phyloP scores from a whole-genome alignment of 2,797 vertebrate species.

The Epinephelus awoara region DNA sequence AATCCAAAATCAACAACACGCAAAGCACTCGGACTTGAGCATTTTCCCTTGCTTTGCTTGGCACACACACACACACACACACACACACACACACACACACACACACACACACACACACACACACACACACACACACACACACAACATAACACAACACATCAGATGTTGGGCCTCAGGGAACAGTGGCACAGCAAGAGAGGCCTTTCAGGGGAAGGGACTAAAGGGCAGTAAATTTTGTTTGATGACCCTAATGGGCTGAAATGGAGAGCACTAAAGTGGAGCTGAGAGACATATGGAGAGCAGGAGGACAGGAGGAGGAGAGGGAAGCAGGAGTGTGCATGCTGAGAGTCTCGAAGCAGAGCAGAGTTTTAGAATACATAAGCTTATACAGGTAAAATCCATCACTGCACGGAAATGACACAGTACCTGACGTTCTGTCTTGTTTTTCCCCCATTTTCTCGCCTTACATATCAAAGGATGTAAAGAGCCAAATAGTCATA shows the following conservation, averaged over 20 bases:
- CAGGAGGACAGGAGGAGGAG: conserved; percentile 36
- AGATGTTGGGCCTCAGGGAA: conserved; percentile 41
- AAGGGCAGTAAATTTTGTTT: conserved; percentile 64
- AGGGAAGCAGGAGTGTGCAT: neutral
- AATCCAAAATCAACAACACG: conserved; percentile 13
- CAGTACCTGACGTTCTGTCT: neutral
- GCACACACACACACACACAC: no score
- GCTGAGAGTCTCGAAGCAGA: neutral
- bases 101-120: neutral
- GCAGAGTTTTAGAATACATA: neutral
- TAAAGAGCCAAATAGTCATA: neutral
- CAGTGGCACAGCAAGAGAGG: conserved; percentile 39
- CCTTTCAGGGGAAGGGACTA: conserved; percentile 40
- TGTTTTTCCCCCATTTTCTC: neutral
- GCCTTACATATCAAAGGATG: neutral
- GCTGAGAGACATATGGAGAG: conserved; percentile 55
- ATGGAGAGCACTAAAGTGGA: conserved; percentile 52
- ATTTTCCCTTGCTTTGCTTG: neutral
- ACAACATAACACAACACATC: conserved; percentile 5
- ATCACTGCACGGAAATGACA: neutral
- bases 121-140: neutral
- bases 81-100: no score
- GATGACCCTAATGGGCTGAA: conserved; percentile 63
- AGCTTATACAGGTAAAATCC: neutral
- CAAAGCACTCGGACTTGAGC: neutral